Conservation (phyloP, 2,113 vertebrate genomes). For the Phoenicopterus ruber region DNA sequence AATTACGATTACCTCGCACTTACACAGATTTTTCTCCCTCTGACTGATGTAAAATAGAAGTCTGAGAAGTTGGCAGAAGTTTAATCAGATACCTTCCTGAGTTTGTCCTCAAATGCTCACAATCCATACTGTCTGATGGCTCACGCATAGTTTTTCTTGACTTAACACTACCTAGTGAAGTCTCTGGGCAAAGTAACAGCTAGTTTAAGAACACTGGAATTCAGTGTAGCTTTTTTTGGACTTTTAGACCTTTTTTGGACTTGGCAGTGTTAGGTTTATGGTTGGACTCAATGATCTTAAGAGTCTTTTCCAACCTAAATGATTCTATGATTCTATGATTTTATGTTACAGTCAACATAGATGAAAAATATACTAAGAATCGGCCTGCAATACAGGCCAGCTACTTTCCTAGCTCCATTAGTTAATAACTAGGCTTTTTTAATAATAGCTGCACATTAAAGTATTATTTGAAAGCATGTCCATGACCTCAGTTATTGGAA, state of each 20-base stretch:
- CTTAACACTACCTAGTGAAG: background rate
- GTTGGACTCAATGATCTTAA: background rate
- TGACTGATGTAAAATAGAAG: background rate
- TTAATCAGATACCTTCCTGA: background rate
- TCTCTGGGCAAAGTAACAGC: background rate
- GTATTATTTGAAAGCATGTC: constrained; percentile 26
- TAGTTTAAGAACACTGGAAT: background rate
- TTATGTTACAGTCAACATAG: background rate
- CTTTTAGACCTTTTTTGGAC: background rate
- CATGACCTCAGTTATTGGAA: constrained; percentile 20
- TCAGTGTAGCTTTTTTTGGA: background rate
- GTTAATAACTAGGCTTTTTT: background rate
- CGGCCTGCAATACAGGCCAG: background rate
- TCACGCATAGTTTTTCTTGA: background rate
- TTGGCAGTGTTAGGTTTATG: background rate
- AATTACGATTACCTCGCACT: background rate
- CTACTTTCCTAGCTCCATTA: background rate
- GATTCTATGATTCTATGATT: background rate
- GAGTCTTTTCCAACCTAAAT: background rate
- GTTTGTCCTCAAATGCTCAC: background rate
- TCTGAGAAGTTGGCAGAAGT: background rate
- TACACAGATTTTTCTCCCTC: background rate
- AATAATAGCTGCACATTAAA: constrained; percentile 27
- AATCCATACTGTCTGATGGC: background rate
- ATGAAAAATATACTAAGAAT: background rate